A percentile compares a stretch with the other conserved stretches of the same genome.
These are phyloP conservation scores for Festucalex cinctus DNA, from an alignment of 2,113 vertebrate species.

Conservation along the genomic window DNA sequence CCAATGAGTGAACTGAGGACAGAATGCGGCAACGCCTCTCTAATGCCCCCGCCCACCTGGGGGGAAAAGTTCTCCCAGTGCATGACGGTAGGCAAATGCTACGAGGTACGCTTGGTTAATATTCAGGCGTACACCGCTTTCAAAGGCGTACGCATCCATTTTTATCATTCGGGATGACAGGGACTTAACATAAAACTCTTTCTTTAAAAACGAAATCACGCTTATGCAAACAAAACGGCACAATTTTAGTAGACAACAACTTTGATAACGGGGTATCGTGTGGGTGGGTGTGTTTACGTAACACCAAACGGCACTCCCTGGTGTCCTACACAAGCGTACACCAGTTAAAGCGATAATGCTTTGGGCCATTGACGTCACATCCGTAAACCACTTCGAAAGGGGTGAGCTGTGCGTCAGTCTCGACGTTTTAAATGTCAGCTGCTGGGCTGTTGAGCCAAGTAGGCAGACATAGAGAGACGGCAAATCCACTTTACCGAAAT, in stretches of 20 bases:
- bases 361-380: slow-evolving; percentile 26
- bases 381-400: slow-evolving; percentile 38
- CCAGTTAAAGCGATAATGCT: neutral
- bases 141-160: neutral
- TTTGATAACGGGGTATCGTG: neutral
- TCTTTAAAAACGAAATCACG: too few species aligned
- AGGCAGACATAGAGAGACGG: neutral
- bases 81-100: slow-evolving; percentile 25
- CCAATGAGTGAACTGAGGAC: neutral
- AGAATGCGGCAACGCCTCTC: slow-evolving; percentile 58
- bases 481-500: neutral
- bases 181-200: too few species aligned
- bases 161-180: neutral
- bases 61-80: slow-evolving; percentile 10
- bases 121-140: rapidly evolving
- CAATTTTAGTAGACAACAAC: neutral
- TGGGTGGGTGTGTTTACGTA: neutral
- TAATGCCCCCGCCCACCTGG: slow-evolving; percentile 41
- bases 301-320: neutral
- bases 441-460: neutral
- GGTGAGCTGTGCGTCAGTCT: slow-evolving; percentile 24
- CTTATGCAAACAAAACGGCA: neutral
- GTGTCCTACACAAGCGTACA: neutral
- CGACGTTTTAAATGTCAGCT: slow-evolving; percentile 21
- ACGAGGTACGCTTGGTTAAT: neutral